These are phyloP conservation scores for Nyleta sp. DNA, from an alignment of 2,888 invertebrate genomes.

Conservation along the genomic window DNA sequence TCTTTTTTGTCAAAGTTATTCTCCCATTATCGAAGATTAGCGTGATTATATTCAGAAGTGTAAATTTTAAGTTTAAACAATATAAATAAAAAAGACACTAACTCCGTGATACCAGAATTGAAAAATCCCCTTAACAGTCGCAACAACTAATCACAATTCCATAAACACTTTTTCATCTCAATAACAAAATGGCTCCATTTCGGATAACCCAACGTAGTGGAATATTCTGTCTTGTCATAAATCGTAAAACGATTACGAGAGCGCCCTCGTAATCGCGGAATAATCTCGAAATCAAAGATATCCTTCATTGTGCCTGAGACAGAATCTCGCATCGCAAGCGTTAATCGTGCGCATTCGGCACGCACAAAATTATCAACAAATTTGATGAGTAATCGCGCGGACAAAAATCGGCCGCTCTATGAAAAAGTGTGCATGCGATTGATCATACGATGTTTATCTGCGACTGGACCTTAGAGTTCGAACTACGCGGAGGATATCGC, in stretches of 20 bases:
- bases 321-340: conserved; percentile 14
- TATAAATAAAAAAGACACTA: too few species aligned
- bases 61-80: too few species aligned
- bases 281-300: conserved; percentile 38
- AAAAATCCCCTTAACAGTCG: too few species aligned
- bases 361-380: conserved; percentile 49
- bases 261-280: not conserved
- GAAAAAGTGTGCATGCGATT: conserved; percentile 51
- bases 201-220: not conserved
- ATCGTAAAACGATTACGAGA: not conserved
- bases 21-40: too few species aligned
- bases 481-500: conserved; percentile 50
- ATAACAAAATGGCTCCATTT: too few species aligned
- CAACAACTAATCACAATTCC: too few species aligned
- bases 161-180: too few species aligned
- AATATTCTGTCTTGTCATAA: not conserved
- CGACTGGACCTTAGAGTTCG: conserved; percentile 62
- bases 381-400: conserved; percentile 45
- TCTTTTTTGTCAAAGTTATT: too few species aligned
- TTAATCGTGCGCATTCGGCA: conserved; percentile 12
- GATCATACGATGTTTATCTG: conserved; percentile 60
- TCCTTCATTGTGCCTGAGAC: conserved; percentile 8
- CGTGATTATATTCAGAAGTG: too few species aligned
- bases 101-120: too few species aligned
- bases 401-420: conserved; percentile 43